phyloP scores from a whole-genome alignment of 2,888 invertebrate genomes.

The Oscheius myriophilus region DNA sequence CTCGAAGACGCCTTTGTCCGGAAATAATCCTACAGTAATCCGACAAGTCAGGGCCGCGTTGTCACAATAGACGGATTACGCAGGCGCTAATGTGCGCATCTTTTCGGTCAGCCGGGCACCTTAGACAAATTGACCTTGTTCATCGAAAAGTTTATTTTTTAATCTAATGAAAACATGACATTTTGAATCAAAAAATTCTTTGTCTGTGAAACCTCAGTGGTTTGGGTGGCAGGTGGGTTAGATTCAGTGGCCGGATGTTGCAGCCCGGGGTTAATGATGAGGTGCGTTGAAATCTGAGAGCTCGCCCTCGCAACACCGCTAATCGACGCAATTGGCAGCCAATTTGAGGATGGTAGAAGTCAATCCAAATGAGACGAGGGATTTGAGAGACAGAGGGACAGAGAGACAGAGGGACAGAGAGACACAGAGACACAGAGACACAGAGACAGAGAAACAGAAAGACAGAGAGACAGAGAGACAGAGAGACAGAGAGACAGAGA shows the following conservation, averaged over 20 bases:
- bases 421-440: no score
- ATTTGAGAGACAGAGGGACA: no score
- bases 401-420: no score
- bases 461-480: no score
- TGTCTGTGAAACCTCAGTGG: neutral
- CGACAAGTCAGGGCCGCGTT: conserved; percentile 14
- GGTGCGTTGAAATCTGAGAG: conserved; percentile 27
- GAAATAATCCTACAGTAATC: conserved; percentile 27
- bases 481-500: no score
- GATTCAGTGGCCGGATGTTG: conserved; percentile 22
- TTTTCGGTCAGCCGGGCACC: neutral
- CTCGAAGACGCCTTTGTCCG: no score
- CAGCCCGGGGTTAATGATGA: conserved; percentile 21
- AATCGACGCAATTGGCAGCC: conserved; percentile 21
- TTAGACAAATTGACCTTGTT: neutral
- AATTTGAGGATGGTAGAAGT: conserved; percentile 18
- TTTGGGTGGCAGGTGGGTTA: neutral
- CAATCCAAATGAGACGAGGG: neutral
- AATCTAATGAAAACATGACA: no score
- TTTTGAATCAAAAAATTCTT: no score
- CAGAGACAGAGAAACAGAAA: no score
- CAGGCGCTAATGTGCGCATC: conserved; percentile 9
- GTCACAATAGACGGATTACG: conserved; percentile 27
- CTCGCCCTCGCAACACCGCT: neutral
- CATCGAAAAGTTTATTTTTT: no score